These are phyloP conservation scores for Nephrotoma guestfalica DNA, from an alignment of 2,888 invertebrate species.

Conservation along the genomic window DNA sequence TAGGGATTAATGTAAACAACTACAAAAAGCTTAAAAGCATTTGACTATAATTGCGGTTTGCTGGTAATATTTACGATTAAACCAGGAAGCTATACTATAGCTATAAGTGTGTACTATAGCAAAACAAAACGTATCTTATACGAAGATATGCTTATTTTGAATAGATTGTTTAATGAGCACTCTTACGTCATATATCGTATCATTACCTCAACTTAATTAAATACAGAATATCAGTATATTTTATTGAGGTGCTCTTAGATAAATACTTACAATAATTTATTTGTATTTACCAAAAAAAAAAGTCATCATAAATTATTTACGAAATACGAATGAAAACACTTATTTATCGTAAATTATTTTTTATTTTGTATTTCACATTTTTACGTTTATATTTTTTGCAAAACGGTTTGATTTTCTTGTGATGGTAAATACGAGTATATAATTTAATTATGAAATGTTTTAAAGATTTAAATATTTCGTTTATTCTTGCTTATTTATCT, in stretches of 20 bases:
- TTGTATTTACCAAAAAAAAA: not conserved
- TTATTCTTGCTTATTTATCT: not conserved
- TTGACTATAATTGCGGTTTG: too few species aligned
- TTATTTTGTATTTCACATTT: not conserved
- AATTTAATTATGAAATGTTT: not conserved
- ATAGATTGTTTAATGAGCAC: not conserved
- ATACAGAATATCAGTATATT: not conserved
- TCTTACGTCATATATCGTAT: not conserved
- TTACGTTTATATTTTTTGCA: not conserved
- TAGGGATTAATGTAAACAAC: too few species aligned
- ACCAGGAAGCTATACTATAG: too few species aligned
- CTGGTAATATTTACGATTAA: too few species aligned
- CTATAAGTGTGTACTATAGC: too few species aligned
- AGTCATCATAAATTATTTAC: not conserved
- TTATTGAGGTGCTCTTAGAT: not conserved
- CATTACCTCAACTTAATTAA: not conserved
- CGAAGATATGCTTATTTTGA: too few species aligned
- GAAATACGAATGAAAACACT: not conserved
- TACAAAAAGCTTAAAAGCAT: too few species aligned
- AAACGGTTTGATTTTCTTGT: not conserved
- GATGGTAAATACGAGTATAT: not conserved
- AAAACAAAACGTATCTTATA: too few species aligned
- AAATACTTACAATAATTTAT: not conserved
- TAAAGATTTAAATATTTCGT: not conserved
- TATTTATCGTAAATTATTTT: not conserved